phyloP scores from a whole-genome alignment of 1,140 invertebrate species.

The Diorhabda elongata region DNA sequence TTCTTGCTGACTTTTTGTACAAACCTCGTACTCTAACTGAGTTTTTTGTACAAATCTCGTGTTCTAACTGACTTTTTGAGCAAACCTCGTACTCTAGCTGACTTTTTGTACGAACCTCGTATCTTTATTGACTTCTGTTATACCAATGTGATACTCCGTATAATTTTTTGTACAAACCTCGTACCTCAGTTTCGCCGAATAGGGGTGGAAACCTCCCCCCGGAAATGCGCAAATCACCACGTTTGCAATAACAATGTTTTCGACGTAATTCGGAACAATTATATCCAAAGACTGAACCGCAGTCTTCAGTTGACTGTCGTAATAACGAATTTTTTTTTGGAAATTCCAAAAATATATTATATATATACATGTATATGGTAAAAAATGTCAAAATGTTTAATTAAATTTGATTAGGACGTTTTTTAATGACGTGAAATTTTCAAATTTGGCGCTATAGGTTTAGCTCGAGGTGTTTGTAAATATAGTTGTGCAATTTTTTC shows the following conservation, averaged over 20 bases:
- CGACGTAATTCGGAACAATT: neutral
- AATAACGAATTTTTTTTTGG: neutral
- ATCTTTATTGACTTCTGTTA: too few relatives aligned
- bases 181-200: too few relatives aligned
- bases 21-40: too few relatives aligned
- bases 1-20: too few relatives aligned
- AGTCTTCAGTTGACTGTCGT: slow-evolving; percentile 2
- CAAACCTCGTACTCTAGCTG: too few relatives aligned
- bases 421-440: neutral
- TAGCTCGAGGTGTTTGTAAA: neutral
- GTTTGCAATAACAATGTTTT: neutral
- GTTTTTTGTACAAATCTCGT: too few relatives aligned
- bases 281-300: neutral
- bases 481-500: slow-evolving; percentile 1
- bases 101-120: too few relatives aligned
- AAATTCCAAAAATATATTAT: neutral
- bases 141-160: too few relatives aligned
- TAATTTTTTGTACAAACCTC: too few relatives aligned
- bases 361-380: neutral
- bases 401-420: neutral
- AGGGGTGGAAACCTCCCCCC: too few relatives aligned
- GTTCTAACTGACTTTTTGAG: too few relatives aligned
- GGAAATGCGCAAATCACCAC: too few relatives aligned
- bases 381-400: neutral
- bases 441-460: slow-evolving; percentile 2